Conservation (phyloP, 2,113 vertebrate genomes). For the Halichoerus grypus region DNA sequence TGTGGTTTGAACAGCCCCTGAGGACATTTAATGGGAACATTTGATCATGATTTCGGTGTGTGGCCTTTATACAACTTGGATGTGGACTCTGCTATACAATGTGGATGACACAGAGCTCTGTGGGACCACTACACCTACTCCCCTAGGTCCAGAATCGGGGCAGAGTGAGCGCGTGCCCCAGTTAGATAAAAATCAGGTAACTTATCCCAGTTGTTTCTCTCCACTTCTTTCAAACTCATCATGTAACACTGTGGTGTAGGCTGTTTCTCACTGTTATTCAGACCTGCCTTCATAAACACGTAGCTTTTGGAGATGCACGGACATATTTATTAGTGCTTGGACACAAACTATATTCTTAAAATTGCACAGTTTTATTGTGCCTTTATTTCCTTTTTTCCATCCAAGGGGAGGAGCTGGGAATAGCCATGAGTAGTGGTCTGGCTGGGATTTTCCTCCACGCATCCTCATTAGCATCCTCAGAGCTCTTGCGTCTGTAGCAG, state of each 20-base stretch:
- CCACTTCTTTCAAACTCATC: not conserved
- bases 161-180: fast-evolving
- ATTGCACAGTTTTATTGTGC: not conserved
- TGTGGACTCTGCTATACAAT: not conserved
- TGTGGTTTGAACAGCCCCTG: not conserved
- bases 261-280: not conserved
- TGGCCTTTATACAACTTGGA: not conserved
- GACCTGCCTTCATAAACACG: not conserved
- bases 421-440: not conserved
- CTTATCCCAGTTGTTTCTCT: not conserved
- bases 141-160: not conserved
- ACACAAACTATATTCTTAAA: not conserved
- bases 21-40: not conserved
- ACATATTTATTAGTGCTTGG: not conserved
- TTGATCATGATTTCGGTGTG: not conserved
- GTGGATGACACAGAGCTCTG: not conserved
- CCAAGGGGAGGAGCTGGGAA: not conserved
- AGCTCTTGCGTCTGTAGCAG: not conserved
- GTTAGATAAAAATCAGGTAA: not conserved
- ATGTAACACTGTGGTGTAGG: not conserved
- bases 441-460: not conserved
- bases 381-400: not conserved
- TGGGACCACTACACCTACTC: not conserved
- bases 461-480: not conserved
- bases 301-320: not conserved